Evolutionary conservation across 37 sponge, comb jelly and placozoan genomes (phyloP).

Genomic region (Corticium candelabrum): DNA sequence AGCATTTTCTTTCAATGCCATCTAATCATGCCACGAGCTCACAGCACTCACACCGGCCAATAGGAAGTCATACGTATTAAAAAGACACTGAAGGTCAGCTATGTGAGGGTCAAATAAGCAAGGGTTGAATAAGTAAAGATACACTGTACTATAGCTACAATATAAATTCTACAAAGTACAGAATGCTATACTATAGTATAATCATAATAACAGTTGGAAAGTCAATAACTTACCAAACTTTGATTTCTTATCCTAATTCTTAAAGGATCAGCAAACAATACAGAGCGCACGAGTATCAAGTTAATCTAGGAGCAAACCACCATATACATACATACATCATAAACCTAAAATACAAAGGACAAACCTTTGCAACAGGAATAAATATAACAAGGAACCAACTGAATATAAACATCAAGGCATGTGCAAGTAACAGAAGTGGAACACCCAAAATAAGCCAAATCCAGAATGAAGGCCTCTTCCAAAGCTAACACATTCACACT

Average conservation of each 20-base stretch:
- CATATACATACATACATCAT: not conserved
- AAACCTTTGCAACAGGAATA: slow-evolving; percentile 20
- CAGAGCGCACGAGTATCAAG: not conserved
- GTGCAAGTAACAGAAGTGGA: slow-evolving; percentile 9
- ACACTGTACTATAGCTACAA: too few relatives aligned
- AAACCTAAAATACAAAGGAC: not conserved
- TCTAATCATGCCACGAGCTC: too few relatives aligned
- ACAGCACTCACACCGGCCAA: too few relatives aligned
- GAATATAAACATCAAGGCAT: slow-evolving; percentile 11
- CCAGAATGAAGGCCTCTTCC: slow-evolving; percentile 15
- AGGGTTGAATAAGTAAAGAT: too few relatives aligned
- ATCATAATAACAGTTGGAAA: too few relatives aligned
- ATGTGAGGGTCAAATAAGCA: too few relatives aligned
- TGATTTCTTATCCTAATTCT: not conserved
- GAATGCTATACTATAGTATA: too few relatives aligned
- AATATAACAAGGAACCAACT: slow-evolving; percentile 18
- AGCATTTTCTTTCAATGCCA: too few relatives aligned
- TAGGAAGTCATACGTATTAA: too few relatives aligned
- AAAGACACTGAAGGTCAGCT: too few relatives aligned
- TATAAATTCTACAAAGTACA: too few relatives aligned
- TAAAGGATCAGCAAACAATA: not conserved
- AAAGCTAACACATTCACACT: not conserved
- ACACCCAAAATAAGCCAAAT: slow-evolving; percentile 12
- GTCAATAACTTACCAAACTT: not conserved
- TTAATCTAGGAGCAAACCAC: slow-evolving; percentile 6